These are phyloP conservation scores for Platorchestia sp. DNA, from an alignment of 1,140 invertebrate genomes.

Conservation along the genomic window DNA sequence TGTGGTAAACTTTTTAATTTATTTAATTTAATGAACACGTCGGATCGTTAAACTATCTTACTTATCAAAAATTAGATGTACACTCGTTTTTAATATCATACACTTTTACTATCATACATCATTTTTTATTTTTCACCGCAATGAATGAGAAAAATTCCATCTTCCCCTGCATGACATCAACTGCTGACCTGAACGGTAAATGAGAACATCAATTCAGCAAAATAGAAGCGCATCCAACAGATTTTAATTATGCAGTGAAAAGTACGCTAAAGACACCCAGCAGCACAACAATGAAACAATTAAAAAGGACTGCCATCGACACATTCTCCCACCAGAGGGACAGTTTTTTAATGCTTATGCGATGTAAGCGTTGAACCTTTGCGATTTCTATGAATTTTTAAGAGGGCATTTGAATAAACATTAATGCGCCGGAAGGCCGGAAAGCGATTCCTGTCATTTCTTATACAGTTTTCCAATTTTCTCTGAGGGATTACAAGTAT, in stretches of 20 bases:
- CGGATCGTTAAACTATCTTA: no score
- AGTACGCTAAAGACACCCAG: background rate
- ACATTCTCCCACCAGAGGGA: background rate
- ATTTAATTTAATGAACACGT: no score
- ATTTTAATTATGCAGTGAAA: background rate
- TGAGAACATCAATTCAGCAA: no score
- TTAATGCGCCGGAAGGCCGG: background rate
- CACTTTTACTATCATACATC: no score
- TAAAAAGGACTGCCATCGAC: background rate
- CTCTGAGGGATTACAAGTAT: background rate
- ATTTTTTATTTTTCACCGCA: no score
- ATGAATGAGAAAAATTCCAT: no score
- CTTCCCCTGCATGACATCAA: no score
- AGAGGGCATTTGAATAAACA: background rate
- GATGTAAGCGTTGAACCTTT: background rate
- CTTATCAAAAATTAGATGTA: no score
- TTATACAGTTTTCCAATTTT: background rate
- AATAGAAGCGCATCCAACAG: background rate
- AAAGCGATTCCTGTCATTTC: background rate
- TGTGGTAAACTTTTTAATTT: no score
- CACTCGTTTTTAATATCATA: no score
- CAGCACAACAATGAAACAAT: background rate
- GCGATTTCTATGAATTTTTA: constrained; percentile 22
- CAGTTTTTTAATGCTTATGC: background rate
- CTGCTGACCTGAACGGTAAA: no score